Evolutionary conservation across 1,140 invertebrate species (phyloP).

Genomic region (Bombus sibiricus): DNA sequence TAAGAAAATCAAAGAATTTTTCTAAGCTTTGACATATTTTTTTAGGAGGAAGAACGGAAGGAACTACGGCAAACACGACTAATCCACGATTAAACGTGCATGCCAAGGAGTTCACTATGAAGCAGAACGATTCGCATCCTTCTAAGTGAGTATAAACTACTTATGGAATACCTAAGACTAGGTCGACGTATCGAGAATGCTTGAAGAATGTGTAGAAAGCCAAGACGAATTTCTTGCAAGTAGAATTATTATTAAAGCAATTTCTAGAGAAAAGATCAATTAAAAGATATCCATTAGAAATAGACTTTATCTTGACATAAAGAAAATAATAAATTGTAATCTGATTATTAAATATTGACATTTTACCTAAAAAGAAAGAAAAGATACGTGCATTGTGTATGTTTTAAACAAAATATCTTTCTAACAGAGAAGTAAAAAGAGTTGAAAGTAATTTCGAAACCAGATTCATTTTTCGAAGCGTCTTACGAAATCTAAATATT

Average conservation of each 20-base stretch:
- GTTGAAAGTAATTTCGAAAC: conserved; percentile 11
- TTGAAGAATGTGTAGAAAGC: conserved; percentile 2
- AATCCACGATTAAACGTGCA: conserved; percentile 89
- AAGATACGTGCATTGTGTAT: background rate
- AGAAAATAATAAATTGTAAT: background rate
- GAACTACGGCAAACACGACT: conserved; percentile 72
- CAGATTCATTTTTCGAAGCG: background rate
- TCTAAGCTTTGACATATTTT: background rate
- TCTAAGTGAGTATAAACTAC: conserved; percentile 82
- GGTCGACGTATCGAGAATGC: conserved; percentile 16
- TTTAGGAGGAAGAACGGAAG: conserved; percentile 79
- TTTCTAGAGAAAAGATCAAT: background rate
- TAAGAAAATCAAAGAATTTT: background rate
- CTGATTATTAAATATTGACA: background rate
- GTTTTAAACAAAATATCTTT: background rate
- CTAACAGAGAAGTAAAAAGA: background rate
- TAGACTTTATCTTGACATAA: background rate
- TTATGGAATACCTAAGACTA: conserved; percentile 24
- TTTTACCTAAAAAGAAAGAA: background rate
- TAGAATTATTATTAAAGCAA: background rate
- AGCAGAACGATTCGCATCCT: conserved; percentile 85
- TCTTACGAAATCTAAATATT: background rate
- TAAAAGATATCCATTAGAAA: background rate
- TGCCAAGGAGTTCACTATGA: conserved; percentile 93
- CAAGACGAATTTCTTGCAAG: background rate